Evolutionary conservation across 2,797 vertebrate species (phyloP).

Genomic region (Podargus strigoides): DNA sequence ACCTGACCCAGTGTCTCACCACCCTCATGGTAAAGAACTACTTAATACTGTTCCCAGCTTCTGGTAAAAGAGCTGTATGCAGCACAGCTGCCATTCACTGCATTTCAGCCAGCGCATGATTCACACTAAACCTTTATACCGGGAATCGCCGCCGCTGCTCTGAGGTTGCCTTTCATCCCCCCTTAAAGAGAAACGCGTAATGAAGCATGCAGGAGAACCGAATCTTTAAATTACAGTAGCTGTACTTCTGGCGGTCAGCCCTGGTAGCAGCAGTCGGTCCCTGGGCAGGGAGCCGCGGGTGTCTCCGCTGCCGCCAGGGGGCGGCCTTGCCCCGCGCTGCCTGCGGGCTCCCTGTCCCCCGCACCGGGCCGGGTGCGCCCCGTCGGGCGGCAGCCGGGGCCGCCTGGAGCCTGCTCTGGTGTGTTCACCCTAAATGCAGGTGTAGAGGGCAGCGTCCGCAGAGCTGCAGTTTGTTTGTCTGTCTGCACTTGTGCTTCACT

Average conservation of each 20-base stretch:
- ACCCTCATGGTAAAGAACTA: no score
- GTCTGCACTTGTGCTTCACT: background rate
- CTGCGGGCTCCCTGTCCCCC: no score
- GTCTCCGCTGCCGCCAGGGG: no score
- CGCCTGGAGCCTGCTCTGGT: fast-evolving
- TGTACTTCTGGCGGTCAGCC: background rate
- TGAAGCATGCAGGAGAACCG: fast-evolving
- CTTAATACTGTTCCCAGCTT: no score
- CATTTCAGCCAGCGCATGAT: background rate
- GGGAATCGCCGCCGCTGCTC: background rate
- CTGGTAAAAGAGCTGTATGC: background rate
- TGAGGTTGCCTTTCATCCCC: background rate
- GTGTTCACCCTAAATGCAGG: fast-evolving
- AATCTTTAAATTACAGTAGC: fast-evolving
- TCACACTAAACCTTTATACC: no score
- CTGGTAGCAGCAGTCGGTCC: background rate
- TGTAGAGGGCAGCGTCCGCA: background rate
- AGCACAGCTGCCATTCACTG: background rate
- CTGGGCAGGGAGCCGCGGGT: no score
- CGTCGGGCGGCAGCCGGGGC: background rate
- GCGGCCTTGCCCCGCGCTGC: no score
- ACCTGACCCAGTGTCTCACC: no score
- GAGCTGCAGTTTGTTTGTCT: background rate
- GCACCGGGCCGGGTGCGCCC: no score
- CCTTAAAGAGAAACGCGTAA: no score